These are phyloP conservation scores for Catharus minimus DNA, from an alignment of 2,113 vertebrate species.

Conservation along the genomic window DNA sequence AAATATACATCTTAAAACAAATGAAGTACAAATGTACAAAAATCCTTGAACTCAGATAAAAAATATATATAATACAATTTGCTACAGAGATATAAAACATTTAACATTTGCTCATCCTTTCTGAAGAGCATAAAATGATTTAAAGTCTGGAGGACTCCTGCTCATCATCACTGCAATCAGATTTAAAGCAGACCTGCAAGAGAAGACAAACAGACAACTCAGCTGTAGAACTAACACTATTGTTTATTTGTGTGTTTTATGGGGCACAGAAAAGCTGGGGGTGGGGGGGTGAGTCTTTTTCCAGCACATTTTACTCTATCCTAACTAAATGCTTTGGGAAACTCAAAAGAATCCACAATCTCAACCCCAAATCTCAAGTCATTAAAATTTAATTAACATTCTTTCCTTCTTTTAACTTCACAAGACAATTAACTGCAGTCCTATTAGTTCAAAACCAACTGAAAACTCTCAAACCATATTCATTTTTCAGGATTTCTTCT, in stretches of 20 bases:
- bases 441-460: not conserved
- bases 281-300: not conserved
- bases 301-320: not conserved
- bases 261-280: not conserved
- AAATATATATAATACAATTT: slow-evolving; percentile 86
- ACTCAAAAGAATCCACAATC: not conserved
- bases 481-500: not conserved
- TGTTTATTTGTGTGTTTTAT: not conserved
- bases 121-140: slow-evolving; percentile 76
- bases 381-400: not conserved
- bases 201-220: slow-evolving; percentile 10
- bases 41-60: slow-evolving; percentile 85
- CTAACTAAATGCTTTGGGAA: not conserved
- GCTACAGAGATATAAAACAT: slow-evolving; percentile 85
- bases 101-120: slow-evolving; percentile 67
- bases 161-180: slow-evolving; percentile 80
- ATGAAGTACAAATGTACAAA: slow-evolving; percentile 87
- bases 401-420: slow-evolving; percentile 1
- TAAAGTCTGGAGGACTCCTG: slow-evolving; percentile 79
- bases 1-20: slow-evolving; percentile 96
- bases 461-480: not conserved
- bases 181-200: slow-evolving; percentile 86
- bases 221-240: not conserved
- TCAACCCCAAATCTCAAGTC: not conserved
- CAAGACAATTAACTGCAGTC: not conserved